Percentiles rank a stretch among this genome's conserved stretches.
Conservation (phyloP, 1,140 invertebrate genomes). For the Andrena cerasifolii region DNA sequence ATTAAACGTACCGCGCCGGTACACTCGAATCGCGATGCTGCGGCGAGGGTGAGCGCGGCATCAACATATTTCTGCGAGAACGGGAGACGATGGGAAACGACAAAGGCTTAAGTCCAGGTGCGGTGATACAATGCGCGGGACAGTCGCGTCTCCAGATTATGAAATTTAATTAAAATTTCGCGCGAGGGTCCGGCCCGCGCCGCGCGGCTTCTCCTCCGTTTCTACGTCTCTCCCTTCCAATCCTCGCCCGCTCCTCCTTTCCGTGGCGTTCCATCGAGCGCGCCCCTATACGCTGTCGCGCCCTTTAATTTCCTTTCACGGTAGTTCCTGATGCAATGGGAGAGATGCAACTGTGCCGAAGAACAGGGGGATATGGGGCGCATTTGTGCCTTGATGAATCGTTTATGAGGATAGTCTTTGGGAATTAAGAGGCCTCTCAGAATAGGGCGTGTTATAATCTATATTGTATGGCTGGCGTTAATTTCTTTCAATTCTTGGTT, state of each 20-base stretch:
- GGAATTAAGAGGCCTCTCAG: too few species aligned
- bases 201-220: background rate
- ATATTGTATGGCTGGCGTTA: too few species aligned
- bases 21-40: slow-evolving; percentile 37
- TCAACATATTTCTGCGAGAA: slow-evolving; percentile 45
- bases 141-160: slow-evolving; percentile 57
- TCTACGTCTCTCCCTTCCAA: background rate
- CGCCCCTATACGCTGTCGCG: too few species aligned
- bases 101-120: slow-evolving; percentile 63
- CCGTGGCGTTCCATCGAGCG: too few species aligned
- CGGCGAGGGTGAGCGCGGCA: slow-evolving; percentile 26
- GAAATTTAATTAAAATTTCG: slow-evolving; percentile 75
- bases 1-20: slow-evolving; percentile 60
- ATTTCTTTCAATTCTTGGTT: too few species aligned
- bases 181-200: slow-evolving; percentile 31
- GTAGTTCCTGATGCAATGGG: too few species aligned
- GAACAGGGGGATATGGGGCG: too few species aligned
- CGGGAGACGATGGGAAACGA: slow-evolving; percentile 25
- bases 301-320: background rate
- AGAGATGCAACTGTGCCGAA: too few species aligned
- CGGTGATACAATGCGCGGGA: slow-evolving; percentile 51
- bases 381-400: too few species aligned
- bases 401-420: too few species aligned
- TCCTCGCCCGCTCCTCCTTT: too few species aligned
- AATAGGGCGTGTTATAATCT: too few species aligned